Evolutionary conservation across 2,888 invertebrate genomes (phyloP).

Genomic region (Perizoma affinitatum): DNA sequence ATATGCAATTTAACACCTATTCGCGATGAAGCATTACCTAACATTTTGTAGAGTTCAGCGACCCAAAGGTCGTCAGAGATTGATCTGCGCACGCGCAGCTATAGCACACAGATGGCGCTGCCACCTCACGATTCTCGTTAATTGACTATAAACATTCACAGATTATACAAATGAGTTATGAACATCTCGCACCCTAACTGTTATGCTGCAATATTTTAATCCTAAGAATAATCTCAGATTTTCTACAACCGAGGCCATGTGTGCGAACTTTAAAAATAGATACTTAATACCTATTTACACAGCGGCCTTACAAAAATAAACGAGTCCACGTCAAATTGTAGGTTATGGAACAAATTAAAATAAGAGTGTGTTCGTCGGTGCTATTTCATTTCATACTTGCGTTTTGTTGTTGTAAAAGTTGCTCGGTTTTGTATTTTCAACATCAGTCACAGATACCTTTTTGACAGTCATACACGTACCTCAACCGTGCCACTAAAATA

Average conservation of each 20-base stretch:
- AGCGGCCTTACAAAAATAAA: slow-evolving; percentile 56
- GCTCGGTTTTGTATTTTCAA: neutral
- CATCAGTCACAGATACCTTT: too few species aligned
- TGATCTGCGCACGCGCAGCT: slow-evolving; percentile 53
- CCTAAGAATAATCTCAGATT: slow-evolving; percentile 51
- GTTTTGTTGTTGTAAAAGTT: neutral
- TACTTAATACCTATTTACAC: slow-evolving; percentile 48
- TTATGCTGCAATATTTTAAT: slow-evolving; percentile 50
- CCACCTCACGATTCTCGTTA: slow-evolving; percentile 42
- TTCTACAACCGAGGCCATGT: slow-evolving; percentile 53
- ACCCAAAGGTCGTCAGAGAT: slow-evolving; percentile 58
- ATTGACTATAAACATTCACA: slow-evolving; percentile 44
- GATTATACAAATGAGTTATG: slow-evolving; percentile 54
- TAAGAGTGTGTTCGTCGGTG: slow-evolving; percentile 20
- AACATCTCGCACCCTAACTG: slow-evolving; percentile 45
- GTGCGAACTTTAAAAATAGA: slow-evolving; percentile 64
- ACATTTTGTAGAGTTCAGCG: slow-evolving; percentile 55
- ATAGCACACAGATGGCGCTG: slow-evolving; percentile 48
- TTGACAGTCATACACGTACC: too few species aligned
- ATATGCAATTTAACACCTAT: slow-evolving; percentile 37
- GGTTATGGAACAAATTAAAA: slow-evolving; percentile 33
- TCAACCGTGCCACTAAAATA: too few species aligned
- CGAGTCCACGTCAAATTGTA: slow-evolving; percentile 46
- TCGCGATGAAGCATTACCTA: slow-evolving; percentile 40
- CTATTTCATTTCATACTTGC: slow-evolving; percentile 1